A percentile compares a stretch with the other conserved stretches of the same genome.
These are phyloP conservation scores for Typhlomys cinereus DNA, from an alignment of 2,113 vertebrate species.

Conservation along the genomic window DNA sequence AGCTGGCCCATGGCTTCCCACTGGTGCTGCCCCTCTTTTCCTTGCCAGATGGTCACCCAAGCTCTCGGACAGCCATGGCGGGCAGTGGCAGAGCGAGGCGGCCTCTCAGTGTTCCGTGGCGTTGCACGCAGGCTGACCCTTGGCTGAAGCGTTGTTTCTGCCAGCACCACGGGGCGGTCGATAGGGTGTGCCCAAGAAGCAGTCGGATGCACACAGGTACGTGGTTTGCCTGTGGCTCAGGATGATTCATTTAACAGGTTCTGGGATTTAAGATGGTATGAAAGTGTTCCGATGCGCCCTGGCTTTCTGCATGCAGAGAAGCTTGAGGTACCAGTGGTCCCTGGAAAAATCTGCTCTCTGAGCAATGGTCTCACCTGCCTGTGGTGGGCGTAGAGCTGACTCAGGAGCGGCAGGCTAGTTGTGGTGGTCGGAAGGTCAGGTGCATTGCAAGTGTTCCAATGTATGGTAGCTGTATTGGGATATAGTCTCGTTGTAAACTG, in stretches of 20 bases:
- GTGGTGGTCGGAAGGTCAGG: not conserved
- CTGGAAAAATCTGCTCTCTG: too few species aligned
- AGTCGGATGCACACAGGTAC: not conserved
- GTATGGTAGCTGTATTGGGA: not conserved
- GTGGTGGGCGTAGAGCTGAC: not conserved
- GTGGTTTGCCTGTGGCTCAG: too few species aligned
- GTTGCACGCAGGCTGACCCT: fast-evolving
- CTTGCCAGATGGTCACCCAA: fast-evolving
- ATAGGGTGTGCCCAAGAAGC: fast-evolving
- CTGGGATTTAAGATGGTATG: not conserved
- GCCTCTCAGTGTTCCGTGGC: not conserved
- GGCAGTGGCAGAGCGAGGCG: fast-evolving
- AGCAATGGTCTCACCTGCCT: not conserved
- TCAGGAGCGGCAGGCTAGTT: not conserved
- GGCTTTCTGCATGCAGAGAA: not conserved
- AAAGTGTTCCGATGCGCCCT: not conserved
- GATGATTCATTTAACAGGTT: not conserved
- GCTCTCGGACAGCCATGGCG: too few species aligned
- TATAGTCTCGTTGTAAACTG: not conserved
- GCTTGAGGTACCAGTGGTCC: too few species aligned
- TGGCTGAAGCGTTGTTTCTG: fast-evolving
- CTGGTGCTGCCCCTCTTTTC: too few species aligned
- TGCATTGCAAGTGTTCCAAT: too few species aligned
- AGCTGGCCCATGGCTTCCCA: fast-evolving
- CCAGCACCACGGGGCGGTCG: not conserved